These are phyloP conservation scores for Cladopsammia gracilis DNA, from an alignment of 64 coral and sea anemone genomes.

Conservation along the genomic window DNA sequence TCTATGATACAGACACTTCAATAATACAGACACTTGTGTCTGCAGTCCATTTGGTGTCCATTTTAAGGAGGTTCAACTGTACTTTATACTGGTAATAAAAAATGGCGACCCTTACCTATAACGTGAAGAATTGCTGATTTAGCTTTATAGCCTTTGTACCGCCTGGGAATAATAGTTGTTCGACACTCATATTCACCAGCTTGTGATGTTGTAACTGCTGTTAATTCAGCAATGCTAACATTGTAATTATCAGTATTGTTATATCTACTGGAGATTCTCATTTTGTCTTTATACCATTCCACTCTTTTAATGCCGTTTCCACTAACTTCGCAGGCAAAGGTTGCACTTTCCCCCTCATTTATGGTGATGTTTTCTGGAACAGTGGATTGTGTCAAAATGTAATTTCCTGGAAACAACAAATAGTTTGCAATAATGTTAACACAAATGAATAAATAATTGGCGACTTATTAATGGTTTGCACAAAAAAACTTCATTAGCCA, in stretches of 20 bases:
- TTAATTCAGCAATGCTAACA: constrained; percentile 21
- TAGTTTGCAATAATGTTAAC: too few relatives aligned
- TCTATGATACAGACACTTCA: too few relatives aligned
- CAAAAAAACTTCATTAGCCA: too few relatives aligned
- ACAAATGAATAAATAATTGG: too few relatives aligned
- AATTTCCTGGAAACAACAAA: background rate
- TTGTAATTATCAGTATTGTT: constrained; percentile 6
- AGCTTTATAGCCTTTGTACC: constrained; percentile 9
- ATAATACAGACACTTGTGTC: too few relatives aligned
- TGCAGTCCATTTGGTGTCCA: too few relatives aligned
- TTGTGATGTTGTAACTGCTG: constrained; percentile 18
- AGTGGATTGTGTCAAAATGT: constrained; percentile 20
- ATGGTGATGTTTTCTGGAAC: constrained; percentile 20
- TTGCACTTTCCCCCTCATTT: constrained; percentile 22
- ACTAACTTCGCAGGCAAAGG: constrained; percentile 45
- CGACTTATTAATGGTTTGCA: too few relatives aligned
- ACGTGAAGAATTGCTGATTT: constrained; percentile 20
- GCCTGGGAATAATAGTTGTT: background rate
- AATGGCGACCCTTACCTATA: background rate
- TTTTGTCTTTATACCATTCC: constrained; percentile 74
- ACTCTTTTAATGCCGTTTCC: constrained; percentile 28
- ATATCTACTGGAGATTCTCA: constrained; percentile 12
- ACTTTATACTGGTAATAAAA: background rate
- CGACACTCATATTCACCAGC: constrained; percentile 66
- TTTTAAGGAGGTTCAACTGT: too few relatives aligned